A percentile compares a stretch with the other conserved stretches of the same genome.
Conservation (phyloP, 2,888 invertebrate genomes). For the Epirrhoe alternata region DNA sequence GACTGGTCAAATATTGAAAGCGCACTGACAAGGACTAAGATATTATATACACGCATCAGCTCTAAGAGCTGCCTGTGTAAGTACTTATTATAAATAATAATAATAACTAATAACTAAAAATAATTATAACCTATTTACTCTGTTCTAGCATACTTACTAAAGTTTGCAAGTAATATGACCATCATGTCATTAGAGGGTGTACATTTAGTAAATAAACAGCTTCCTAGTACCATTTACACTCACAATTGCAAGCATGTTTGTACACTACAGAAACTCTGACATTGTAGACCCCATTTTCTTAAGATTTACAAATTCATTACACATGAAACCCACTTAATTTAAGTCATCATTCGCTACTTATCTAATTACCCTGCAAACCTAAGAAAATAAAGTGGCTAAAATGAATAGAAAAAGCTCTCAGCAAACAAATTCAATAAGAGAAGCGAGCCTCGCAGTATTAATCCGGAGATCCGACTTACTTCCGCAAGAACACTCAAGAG, state of each 20-base stretch:
- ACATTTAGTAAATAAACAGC: background rate
- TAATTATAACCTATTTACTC: background rate
- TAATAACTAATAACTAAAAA: background rate
- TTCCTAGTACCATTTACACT: background rate
- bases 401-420: conserved; percentile 33
- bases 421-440: conserved; percentile 37
- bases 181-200: background rate
- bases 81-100: too few relatives aligned
- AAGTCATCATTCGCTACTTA: background rate
- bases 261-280: background rate
- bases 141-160: background rate
- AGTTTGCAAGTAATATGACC: background rate
- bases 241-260: background rate
- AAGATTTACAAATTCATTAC: too few relatives aligned
- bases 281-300: too few relatives aligned
- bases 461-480: conserved; percentile 34
- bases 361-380: conserved; percentile 2
- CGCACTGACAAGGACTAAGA: too few relatives aligned
- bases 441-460: conserved; percentile 34
- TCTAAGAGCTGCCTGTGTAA: too few relatives aligned
- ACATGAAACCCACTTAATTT: background rate
- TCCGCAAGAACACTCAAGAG: conserved; percentile 43
- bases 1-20: too few relatives aligned
- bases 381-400: conserved; percentile 9
- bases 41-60: too few relatives aligned